Evolutionary conservation across 2,888 invertebrate species (phyloP).

Genomic region (Clunio marinus): DNA sequence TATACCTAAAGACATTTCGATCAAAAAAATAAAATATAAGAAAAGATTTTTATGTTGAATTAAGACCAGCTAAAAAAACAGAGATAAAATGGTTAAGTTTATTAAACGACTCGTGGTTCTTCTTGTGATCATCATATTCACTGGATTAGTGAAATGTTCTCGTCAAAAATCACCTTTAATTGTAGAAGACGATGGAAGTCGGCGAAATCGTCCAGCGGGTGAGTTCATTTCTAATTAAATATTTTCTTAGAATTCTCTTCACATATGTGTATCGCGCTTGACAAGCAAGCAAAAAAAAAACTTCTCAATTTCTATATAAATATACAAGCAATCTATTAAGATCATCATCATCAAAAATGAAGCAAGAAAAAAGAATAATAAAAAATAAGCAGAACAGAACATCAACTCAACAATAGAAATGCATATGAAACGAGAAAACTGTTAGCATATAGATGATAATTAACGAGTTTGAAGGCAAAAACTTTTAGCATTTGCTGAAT

Average conservation of each 20-base stretch:
- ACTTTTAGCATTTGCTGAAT: no score
- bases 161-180: conserved; percentile 62
- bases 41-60: neutral
- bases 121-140: neutral
- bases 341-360: no score
- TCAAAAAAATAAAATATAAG: neutral
- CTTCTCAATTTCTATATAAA: no score
- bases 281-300: no score
- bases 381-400: no score
- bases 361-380: no score
- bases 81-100: conserved; percentile 25
- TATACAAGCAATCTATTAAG: no score
- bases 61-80: neutral
- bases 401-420: no score
- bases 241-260: neutral
- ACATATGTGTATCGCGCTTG: neutral
- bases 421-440: no score
- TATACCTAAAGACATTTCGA: neutral
- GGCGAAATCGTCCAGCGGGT: conserved; percentile 65
- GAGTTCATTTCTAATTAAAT: conserved; percentile 48
- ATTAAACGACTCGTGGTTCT: neutral
- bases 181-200: conserved; percentile 63
- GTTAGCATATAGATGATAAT: no score
- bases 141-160: conserved; percentile 41
- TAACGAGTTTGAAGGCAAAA: no score